These are phyloP conservation scores for Hoplias malabaricus DNA, from an alignment of 2,113 vertebrate species.

Conservation along the genomic window DNA sequence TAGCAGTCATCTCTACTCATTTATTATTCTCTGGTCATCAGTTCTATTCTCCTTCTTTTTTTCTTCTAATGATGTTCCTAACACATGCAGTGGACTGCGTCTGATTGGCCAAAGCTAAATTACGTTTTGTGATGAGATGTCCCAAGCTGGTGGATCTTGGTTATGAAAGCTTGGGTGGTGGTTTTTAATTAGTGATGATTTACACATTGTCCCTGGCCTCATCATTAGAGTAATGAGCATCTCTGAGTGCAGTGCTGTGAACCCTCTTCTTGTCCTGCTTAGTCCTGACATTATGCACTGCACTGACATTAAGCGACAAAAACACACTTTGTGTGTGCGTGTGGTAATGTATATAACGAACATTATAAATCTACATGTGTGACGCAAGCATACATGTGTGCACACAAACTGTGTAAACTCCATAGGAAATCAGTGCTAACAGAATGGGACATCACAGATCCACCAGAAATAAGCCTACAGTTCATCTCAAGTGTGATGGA, in stretches of 20 bases:
- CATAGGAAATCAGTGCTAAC: background rate
- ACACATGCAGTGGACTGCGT: background rate
- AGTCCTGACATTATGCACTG: background rate
- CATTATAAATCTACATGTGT: background rate
- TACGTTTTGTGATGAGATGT: constrained; percentile 27
- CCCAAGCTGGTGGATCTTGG: constrained; percentile 5
- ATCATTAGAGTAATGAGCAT: constrained; percentile 47
- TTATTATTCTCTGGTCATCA: background rate
- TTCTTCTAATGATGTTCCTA: background rate
- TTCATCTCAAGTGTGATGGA: background rate
- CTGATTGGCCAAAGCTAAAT: constrained; percentile 14
- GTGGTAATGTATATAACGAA: background rate
- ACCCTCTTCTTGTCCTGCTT: background rate
- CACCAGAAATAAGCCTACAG: too few relatives aligned
- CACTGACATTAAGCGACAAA: background rate
- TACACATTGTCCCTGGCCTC: constrained; percentile 32
- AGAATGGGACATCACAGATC: background rate
- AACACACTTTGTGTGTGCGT: background rate
- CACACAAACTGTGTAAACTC: background rate
- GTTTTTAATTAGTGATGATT: constrained; percentile 39
- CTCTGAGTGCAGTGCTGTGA: background rate
- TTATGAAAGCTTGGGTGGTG: constrained; percentile 13
- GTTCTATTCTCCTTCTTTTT: background rate
- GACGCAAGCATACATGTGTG: background rate
- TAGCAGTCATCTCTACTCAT: background rate